Conservation (phyloP, 2,888 invertebrate species). For the Antheraea assamensis region DNA sequence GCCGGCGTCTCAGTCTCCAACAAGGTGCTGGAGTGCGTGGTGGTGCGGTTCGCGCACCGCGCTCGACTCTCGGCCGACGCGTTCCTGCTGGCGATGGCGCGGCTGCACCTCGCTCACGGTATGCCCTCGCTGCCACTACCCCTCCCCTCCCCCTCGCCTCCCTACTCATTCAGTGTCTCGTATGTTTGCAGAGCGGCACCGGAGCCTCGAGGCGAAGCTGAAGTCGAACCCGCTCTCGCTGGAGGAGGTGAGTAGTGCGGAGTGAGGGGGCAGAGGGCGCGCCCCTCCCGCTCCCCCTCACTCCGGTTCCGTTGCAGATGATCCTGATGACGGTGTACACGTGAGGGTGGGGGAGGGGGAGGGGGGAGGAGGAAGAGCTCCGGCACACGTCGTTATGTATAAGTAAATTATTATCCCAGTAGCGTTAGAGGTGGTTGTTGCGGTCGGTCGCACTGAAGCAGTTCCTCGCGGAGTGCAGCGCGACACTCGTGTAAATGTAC, state of each 20-base stretch:
- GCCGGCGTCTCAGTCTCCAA: slow-evolving; percentile 85
- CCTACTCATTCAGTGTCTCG: not conserved
- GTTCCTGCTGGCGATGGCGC: slow-evolving; percentile 82
- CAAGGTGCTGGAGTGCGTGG: slow-evolving; percentile 86
- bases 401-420: not conserved
- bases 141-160: slow-evolving; percentile 26
- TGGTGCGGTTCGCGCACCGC: slow-evolving; percentile 85
- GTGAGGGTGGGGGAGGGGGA: slow-evolving; percentile 47
- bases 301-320: slow-evolving; percentile 71
- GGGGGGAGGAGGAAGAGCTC: not conserved
- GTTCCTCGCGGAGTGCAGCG: no score
- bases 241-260: slow-evolving; percentile 82
- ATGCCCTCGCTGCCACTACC: slow-evolving; percentile 25
- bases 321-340: slow-evolving; percentile 86
- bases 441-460: no score
- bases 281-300: no score
- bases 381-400: not conserved
- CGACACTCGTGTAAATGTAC: not conserved
- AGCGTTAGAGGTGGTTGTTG: not conserved
- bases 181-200: slow-evolving; percentile 84
- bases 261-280: not conserved
- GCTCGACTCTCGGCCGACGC: slow-evolving; percentile 82
- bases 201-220: slow-evolving; percentile 86
- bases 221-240: slow-evolving; percentile 87
- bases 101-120: slow-evolving; percentile 67